These are phyloP conservation scores for Pachycephus smyrnensis DNA, from an alignment of 2,888 invertebrate species.

Conservation along the genomic window DNA sequence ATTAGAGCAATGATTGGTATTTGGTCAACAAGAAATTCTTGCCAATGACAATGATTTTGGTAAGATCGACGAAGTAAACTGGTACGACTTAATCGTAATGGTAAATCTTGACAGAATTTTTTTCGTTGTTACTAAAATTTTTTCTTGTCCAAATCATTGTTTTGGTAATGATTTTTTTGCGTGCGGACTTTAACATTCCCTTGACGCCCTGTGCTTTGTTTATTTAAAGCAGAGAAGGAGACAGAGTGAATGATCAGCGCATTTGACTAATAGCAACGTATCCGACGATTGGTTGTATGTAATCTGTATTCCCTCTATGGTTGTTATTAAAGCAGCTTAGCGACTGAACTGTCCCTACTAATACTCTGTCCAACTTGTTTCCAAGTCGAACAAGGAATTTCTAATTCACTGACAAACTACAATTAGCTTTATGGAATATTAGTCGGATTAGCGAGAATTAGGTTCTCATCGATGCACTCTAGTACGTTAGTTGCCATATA, in stretches of 20 bases:
- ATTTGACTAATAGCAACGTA: neutral
- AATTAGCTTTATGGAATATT: neutral
- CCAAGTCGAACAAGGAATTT: neutral
- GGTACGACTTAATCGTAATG: neutral
- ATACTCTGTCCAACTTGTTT: neutral
- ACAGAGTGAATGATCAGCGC: neutral
- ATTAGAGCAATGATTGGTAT: neutral
- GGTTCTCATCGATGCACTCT: neutral
- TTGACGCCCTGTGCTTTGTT: neutral
- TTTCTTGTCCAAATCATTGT: neutral
- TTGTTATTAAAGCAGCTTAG: neutral
- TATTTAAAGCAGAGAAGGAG: neutral
- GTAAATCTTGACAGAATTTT: neutral
- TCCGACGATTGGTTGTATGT: neutral
- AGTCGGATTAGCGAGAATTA: neutral
- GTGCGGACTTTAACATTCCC: neutral
- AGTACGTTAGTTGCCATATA: neutral
- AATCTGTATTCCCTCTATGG: neutral
- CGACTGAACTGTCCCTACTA: neutral
- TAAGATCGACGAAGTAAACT: neutral
- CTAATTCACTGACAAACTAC: neutral
- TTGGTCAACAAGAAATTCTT: neutral
- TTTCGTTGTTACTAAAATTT: too few relatives aligned
- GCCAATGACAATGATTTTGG: neutral
- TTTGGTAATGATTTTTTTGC: neutral